Percentiles rank a stretch among this genome's conserved stretches.
Evolutionary conservation across 2,113 vertebrate genomes (phyloP).

Genomic region (Murina feae): DNA sequence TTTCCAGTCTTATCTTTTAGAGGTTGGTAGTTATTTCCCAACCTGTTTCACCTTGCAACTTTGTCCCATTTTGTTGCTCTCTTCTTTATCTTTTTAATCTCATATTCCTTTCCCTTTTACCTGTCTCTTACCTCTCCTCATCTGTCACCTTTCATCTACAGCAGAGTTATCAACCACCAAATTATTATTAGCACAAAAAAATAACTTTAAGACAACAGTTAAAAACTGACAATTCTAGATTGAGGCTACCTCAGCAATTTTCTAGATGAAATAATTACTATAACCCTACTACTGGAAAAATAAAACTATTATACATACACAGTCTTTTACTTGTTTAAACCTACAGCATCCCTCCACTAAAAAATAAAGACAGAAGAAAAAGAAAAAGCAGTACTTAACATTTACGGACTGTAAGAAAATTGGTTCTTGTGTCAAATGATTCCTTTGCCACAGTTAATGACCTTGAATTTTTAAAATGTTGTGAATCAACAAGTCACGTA

Average conservation of each 20-base stretch:
- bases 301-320: neutral
- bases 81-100: neutral
- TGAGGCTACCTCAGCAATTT: neutral
- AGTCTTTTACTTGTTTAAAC: neutral
- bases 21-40: neutral
- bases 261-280: conserved; percentile 16
- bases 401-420: neutral
- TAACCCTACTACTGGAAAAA: neutral
- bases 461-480: neutral
- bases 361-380: neutral
- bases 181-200: neutral
- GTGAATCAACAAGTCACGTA: neutral
- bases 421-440: neutral
- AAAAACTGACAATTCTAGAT: neutral
- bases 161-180: neutral
- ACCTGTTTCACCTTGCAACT: neutral
- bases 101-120: neutral
- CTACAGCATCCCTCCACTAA: neutral
- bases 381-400: neutral
- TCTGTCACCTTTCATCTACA: neutral
- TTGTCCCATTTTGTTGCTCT: neutral
- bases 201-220: neutral
- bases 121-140: neutral
- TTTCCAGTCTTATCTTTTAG: neutral
- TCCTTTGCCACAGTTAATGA: neutral